phyloP scores from a whole-genome alignment of 2,113 vertebrate genomes.

The Dunckerocampus dactyliophorus region DNA sequence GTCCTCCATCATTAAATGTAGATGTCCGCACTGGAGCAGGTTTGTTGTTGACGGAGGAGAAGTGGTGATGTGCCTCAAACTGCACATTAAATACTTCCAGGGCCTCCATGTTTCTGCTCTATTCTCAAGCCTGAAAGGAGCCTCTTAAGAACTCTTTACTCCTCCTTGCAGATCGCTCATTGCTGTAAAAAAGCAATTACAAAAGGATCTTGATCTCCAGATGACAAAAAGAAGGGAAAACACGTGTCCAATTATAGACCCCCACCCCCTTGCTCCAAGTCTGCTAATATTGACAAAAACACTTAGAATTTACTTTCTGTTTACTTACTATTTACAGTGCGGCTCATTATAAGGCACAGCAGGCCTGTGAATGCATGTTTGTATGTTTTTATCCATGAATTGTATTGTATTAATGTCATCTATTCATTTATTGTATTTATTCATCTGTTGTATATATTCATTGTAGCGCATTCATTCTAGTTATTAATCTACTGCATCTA shows the following conservation, averaged over 20 bases:
- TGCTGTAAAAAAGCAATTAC: constrained; percentile 60
- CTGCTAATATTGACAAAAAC: constrained; percentile 66
- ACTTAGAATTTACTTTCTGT: constrained; percentile 5
- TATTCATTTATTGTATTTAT: too few relatives aligned
- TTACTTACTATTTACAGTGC: constrained; percentile 9
- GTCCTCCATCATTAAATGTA: constrained; percentile 66
- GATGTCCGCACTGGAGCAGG: neutral
- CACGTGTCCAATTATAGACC: constrained; percentile 72
- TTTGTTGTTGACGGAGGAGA: neutral
- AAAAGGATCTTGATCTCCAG: constrained; percentile 61
- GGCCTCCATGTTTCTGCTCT: constrained; percentile 33
- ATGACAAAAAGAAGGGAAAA: constrained; percentile 46
- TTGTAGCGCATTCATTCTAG: too few relatives aligned
- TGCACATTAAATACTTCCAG: constrained; percentile 68
- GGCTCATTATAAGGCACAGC: constrained; percentile 30
- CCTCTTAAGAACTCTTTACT: constrained; percentile 57
- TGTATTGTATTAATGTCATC: too few relatives aligned
- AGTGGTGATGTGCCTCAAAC: neutral
- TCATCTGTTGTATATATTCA: too few relatives aligned
- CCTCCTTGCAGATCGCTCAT: constrained; percentile 57
- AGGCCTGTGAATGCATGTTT: constrained; percentile 53
- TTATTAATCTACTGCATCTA: too few relatives aligned
- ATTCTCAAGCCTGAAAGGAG: constrained; percentile 64
- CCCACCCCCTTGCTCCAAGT: constrained; percentile 44
- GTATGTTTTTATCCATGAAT: constrained; percentile 17